A percentile compares a stretch with the other conserved stretches of the same genome.
Conservation (phyloP, 2,797 vertebrate genomes). For the Phalanger gymnotis region DNA sequence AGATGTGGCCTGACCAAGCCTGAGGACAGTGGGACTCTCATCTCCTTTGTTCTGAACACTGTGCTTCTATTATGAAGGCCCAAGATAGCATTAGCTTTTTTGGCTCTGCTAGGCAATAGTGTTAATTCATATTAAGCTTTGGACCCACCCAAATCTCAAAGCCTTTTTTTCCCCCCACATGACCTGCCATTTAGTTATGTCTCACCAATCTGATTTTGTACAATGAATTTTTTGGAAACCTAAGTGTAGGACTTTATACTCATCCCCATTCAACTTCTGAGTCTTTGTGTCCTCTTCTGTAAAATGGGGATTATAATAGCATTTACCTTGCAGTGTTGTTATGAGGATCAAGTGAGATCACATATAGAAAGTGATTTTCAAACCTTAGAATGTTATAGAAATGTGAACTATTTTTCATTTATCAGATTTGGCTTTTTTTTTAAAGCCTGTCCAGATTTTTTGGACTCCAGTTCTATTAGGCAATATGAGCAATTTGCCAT, state of each 20-base stretch:
- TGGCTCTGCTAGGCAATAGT: neutral
- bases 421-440: neutral
- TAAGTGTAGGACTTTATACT: neutral
- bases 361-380: neutral
- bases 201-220: neutral
- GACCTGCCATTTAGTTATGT: neutral
- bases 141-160: neutral
- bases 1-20: neutral
- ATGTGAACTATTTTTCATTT: neutral
- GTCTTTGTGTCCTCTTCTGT: neutral
- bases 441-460: neutral
- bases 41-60: neutral
- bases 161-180: neutral
- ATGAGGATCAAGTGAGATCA: neutral
- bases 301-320: neutral
- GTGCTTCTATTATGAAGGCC: neutral
- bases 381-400: neutral
- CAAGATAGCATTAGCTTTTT: neutral
- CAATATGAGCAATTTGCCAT: neutral
- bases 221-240: neutral
- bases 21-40: neutral
- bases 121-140: neutral
- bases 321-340: neutral
- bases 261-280: neutral
- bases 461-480: neutral